Conservation (phyloP, 2,113 vertebrate species). For the Crocuta crocuta region DNA sequence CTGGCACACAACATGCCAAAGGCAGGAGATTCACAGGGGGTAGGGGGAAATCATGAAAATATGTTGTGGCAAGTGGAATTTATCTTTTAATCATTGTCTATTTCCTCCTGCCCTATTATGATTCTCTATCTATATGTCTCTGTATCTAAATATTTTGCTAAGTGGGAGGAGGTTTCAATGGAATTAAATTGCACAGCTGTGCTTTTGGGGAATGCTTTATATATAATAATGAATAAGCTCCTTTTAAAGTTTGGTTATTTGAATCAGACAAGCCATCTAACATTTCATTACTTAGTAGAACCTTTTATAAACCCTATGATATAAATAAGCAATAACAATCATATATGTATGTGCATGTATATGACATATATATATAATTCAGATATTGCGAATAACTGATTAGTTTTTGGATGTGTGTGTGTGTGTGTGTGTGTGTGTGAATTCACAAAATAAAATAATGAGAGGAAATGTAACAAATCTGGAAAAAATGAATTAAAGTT, state of each 20-base stretch:
- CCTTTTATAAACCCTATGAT: slow-evolving; percentile 39
- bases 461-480: neutral
- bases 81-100: slow-evolving; percentile 70
- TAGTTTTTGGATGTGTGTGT: neutral
- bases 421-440: neutral
- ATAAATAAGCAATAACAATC: slow-evolving; percentile 40
- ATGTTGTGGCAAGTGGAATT: slow-evolving; percentile 68
- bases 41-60: slow-evolving; percentile 63
- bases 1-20: neutral
- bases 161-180: slow-evolving; percentile 65
- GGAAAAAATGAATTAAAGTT: neutral
- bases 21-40: slow-evolving; percentile 10
- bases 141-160: slow-evolving; percentile 75
- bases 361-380: neutral
- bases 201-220: slow-evolving; percentile 63
- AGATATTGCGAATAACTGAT: slow-evolving; percentile 37
- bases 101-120: slow-evolving; percentile 59
- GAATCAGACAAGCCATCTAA: slow-evolving; percentile 62
- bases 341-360: neutral
- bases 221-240: slow-evolving; percentile 76
- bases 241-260: slow-evolving; percentile 69
- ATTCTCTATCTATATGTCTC: slow-evolving; percentile 47
- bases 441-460: neutral
- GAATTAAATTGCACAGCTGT: slow-evolving; percentile 79
- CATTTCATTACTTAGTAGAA: slow-evolving; percentile 73